A percentile compares a stretch with the other conserved stretches of the same genome.
Evolutionary conservation across 2,888 invertebrate species (phyloP).

Genomic region (Drosophila demipolita): DNA sequence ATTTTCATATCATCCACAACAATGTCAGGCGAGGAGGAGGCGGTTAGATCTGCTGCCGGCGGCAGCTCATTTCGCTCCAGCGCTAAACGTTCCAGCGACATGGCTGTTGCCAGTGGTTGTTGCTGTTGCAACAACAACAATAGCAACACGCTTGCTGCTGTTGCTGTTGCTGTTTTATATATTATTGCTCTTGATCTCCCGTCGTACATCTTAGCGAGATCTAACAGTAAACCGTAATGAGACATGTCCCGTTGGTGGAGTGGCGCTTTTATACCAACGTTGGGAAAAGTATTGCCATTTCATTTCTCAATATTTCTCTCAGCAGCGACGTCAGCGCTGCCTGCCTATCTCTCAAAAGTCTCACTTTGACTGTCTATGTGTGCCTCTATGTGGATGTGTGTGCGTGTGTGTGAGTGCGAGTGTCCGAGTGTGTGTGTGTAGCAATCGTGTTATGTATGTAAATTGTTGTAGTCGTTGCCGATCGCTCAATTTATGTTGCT

Average conservation of each 20-base stretch:
- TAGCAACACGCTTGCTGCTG: conserved; percentile 3
- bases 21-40: conserved; percentile 30
- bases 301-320: conserved; percentile 75
- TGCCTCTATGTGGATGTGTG: conserved; percentile 15
- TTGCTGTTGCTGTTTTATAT: conserved; percentile 22
- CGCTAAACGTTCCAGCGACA: conserved; percentile 80
- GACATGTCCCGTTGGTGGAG: conserved; percentile 84
- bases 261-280: conserved; percentile 84
- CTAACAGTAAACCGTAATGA: conserved; percentile 85
- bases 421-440: conserved; percentile 26
- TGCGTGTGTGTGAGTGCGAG: conserved; percentile 25
- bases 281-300: conserved; percentile 83
- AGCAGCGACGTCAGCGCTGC: conserved; percentile 23
- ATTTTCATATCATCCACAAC: conserved; percentile 76
- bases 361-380: conserved; percentile 6
- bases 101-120: conserved; percentile 46
- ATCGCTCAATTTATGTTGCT: conserved; percentile 29
- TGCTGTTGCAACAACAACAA: conserved; percentile 22
- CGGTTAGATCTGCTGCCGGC: conserved; percentile 26
- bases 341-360: conserved; percentile 32
- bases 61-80: conserved; percentile 72
- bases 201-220: conserved; percentile 84
- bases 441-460: conserved; percentile 75
- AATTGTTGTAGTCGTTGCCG: conserved; percentile 63
- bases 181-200: conserved; percentile 72